Evolutionary conservation across 2,797 vertebrate genomes (phyloP).

Genomic region (Lepilemur ruficaudatus): DNA sequence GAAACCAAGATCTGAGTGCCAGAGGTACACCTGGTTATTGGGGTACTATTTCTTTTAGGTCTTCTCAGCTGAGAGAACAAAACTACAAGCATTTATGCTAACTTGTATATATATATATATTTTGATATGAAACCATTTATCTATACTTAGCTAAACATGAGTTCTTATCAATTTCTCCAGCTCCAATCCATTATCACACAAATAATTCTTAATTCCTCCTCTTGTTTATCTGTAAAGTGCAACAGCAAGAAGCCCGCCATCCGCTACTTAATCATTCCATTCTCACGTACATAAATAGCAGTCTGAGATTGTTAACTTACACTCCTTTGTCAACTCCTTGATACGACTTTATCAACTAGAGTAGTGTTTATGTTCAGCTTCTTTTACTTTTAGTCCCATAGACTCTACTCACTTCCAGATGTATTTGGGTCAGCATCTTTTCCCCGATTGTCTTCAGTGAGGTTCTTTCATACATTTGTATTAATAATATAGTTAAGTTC

Average conservation of each 20-base stretch:
- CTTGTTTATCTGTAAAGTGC: not conserved
- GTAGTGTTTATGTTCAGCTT: not conserved
- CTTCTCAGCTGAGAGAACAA: not conserved
- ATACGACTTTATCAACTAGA: too few relatives aligned
- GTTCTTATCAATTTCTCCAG: not conserved
- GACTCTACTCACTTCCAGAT: too few relatives aligned
- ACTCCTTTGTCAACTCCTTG: too few relatives aligned
- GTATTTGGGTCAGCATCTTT: too few relatives aligned
- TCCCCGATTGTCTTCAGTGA: too few relatives aligned
- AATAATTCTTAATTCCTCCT: not conserved
- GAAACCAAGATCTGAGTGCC: not conserved
- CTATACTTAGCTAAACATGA: not conserved
- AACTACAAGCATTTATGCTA: not conserved
- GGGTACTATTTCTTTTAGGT: not conserved
- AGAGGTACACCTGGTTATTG: not conserved
- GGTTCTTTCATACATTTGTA: too few relatives aligned
- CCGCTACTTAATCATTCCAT: not conserved
- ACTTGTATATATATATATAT: not conserved
- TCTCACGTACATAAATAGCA: not conserved
- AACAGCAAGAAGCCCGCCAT: not conserved
- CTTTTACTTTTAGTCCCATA: not conserved
- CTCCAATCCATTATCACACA: not conserved
- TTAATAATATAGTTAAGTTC: not conserved
- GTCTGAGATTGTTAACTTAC: not conserved
- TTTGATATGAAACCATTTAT: not conserved